phyloP scores from a whole-genome alignment of 2,113 vertebrate species.

The Alaudala cheleensis region DNA sequence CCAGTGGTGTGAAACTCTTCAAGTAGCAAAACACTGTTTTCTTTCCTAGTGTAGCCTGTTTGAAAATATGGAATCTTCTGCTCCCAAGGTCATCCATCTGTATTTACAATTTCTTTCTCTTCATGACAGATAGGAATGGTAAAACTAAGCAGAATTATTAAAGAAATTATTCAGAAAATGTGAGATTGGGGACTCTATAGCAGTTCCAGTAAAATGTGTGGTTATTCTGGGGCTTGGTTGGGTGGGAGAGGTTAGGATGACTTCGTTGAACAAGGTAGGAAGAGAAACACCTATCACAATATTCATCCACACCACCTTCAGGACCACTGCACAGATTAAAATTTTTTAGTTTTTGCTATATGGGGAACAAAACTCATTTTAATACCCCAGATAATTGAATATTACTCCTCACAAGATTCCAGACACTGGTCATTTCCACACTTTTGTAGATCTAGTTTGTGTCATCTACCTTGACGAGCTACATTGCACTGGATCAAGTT shows the following conservation, averaged over 20 bases:
- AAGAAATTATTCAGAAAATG: neutral
- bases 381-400: neutral
- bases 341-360: neutral
- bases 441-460: neutral
- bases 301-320: neutral
- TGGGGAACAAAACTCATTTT: neutral
- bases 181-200: neutral
- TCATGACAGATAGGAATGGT: neutral
- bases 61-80: neutral
- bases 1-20: neutral
- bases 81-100: neutral
- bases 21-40: neutral
- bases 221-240: neutral
- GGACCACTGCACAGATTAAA: neutral
- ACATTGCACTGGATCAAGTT: neutral
- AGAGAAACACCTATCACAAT: neutral
- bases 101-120: neutral
- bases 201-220: neutral
- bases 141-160: neutral
- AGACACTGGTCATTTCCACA: neutral
- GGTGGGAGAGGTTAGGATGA: neutral
- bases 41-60: neutral
- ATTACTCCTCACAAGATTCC: neutral
- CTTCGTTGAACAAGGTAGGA: neutral
- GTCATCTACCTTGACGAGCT: rapidly evolving